Evolutionary conservation across 1,140 invertebrate species (phyloP).

Genomic region (Coboldia fuscipes): DNA sequence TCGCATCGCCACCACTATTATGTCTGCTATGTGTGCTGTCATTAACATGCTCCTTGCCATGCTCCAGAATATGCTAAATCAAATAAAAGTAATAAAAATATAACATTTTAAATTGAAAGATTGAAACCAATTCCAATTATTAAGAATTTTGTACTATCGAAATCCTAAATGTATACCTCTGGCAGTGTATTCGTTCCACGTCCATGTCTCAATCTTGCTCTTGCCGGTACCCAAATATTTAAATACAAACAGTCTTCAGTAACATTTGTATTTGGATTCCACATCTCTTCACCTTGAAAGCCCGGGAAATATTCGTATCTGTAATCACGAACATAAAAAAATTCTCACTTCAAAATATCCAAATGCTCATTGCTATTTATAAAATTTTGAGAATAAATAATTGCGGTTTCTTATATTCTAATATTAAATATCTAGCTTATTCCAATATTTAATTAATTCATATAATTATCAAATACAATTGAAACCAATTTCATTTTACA

Average conservation of each 20-base stretch:
- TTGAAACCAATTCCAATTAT: too few relatives aligned
- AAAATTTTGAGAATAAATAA: neutral
- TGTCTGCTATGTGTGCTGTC: constrained; percentile 14
- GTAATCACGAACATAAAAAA: neutral
- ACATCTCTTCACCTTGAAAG: constrained; percentile 83
- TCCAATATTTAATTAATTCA: too few relatives aligned
- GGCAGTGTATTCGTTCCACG: constrained; percentile 17
- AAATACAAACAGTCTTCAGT: constrained; percentile 87
- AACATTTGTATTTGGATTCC: constrained; percentile 83
- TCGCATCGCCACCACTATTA: neutral
- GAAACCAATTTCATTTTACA: too few relatives aligned
- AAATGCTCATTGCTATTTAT: neutral
- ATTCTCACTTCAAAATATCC: neutral
- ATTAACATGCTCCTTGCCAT: constrained; percentile 3
- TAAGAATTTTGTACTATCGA: too few relatives aligned
- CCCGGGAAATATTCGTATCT: constrained; percentile 69
- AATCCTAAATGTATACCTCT: too few relatives aligned
- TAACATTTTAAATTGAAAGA: too few relatives aligned
- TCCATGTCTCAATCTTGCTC: constrained; percentile 41
- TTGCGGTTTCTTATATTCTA: too few relatives aligned
- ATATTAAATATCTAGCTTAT: too few relatives aligned
- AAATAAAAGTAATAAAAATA: too few relatives aligned
- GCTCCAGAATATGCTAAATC: too few relatives aligned
- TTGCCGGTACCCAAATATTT: constrained; percentile 77
- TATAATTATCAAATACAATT: too few relatives aligned